phyloP scores from a whole-genome alignment of 2,888 invertebrate genomes.

The Acronicta leporina region DNA sequence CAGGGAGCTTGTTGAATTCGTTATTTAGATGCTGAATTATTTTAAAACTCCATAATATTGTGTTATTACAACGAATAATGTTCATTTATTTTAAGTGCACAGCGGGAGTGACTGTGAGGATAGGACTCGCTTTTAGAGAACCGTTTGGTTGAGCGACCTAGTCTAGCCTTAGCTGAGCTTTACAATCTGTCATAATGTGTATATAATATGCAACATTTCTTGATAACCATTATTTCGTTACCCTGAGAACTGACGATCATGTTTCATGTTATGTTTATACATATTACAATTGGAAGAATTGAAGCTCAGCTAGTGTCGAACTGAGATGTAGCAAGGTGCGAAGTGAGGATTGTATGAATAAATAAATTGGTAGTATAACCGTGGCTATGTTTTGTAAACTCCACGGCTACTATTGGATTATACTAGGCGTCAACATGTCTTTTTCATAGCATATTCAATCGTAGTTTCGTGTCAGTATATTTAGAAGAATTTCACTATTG shows the following conservation, averaged over 20 bases:
- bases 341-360: slow-evolving; percentile 57
- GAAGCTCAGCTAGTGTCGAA: slow-evolving; percentile 64
- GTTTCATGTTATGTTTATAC: slow-evolving; percentile 9
- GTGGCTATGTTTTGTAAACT: slow-evolving; percentile 58
- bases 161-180: slow-evolving; percentile 68
- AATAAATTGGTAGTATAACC: slow-evolving; percentile 56
- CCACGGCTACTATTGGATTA: slow-evolving; percentile 51
- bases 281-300: slow-evolving; percentile 23
- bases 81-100: slow-evolving; percentile 51
- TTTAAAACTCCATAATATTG: slow-evolving; percentile 18
- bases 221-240: slow-evolving; percentile 2
- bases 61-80: slow-evolving; percentile 52
- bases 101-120: slow-evolving; percentile 62
- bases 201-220: slow-evolving; percentile 15
- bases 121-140: slow-evolving; percentile 58
- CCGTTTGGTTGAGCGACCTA: slow-evolving; percentile 57
- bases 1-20: slow-evolving; percentile 11
- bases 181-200: slow-evolving; percentile 9
- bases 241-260: slow-evolving; percentile 20
- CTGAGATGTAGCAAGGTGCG: slow-evolving; percentile 52
- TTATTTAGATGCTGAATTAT: slow-evolving; percentile 20
- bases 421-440: slow-evolving; percentile 64
- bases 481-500: slow-evolving; percentile 67
- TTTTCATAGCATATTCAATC: slow-evolving; percentile 71
- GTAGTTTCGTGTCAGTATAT: slow-evolving; percentile 75